A percentile compares a stretch with the other conserved stretches of the same genome.
Conservation (phyloP, 2,888 invertebrate genomes). For the Rhyacophila evoluta region DNA sequence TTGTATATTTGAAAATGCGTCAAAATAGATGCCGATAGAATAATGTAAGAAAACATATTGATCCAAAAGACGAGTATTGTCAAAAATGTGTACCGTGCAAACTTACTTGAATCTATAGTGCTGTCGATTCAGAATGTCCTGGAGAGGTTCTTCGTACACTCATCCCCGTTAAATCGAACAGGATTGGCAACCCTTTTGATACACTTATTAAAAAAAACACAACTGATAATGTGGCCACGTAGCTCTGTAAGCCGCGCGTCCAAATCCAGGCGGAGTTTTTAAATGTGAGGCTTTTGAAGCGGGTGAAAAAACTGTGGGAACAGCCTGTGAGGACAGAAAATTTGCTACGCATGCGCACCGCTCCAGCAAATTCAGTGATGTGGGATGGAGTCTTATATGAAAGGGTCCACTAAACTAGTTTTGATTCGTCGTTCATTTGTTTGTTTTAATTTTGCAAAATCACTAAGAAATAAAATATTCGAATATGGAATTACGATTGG, state of each 20-base stretch:
- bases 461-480: too few relatives aligned
- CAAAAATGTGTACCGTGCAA: neutral
- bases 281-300: neutral
- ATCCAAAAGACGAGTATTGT: neutral
- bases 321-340: neutral
- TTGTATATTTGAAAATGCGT: neutral
- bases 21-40: neutral
- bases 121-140: neutral
- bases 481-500: too few relatives aligned
- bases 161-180: constrained; percentile 10
- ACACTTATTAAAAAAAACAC: constrained; percentile 23
- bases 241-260: neutral
- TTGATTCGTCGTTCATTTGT: too few relatives aligned
- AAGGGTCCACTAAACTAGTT: too few relatives aligned
- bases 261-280: neutral
- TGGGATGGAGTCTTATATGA: neutral
- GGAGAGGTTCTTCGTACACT: neutral
- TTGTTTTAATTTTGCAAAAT: too few relatives aligned
- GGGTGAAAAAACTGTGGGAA: constrained; percentile 11
- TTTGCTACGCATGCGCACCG: neutral
- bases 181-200: constrained; percentile 9
- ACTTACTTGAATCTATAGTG: constrained; percentile 11
- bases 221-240: neutral
- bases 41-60: constrained; percentile 13
- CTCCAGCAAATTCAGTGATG: neutral